A percentile compares a stretch with the other conserved stretches of the same genome.
phyloP scores from a whole-genome alignment of 2,113 vertebrate genomes.

The Leucosticte australis region DNA sequence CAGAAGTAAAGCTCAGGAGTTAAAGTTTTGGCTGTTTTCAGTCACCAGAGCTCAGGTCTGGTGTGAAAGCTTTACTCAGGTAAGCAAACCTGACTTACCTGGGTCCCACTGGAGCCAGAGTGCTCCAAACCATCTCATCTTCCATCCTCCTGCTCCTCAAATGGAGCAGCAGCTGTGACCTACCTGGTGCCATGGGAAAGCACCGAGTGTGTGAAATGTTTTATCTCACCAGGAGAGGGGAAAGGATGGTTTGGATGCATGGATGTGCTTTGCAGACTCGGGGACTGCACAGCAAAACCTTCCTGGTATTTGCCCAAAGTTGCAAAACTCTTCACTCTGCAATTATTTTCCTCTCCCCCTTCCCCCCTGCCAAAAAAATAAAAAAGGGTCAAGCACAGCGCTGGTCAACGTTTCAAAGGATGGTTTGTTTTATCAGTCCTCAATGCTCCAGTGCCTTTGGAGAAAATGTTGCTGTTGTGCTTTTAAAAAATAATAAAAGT shows the following conservation, averaged over 20 bases:
- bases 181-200: neutral
- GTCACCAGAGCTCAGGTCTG: neutral
- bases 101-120: neutral
- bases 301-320: slow-evolving; percentile 19
- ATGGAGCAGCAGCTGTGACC: neutral
- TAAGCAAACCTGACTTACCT: neutral
- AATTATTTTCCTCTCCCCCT: neutral
- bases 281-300: neutral
- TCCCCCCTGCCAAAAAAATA: too few relatives aligned
- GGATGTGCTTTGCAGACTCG: neutral
- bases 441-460: slow-evolving; percentile 63
- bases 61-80: neutral
- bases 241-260: neutral
- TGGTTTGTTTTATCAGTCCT: slow-evolving; percentile 41
- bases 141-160: neutral
- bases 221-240: neutral
- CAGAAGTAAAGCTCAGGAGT: neutral
- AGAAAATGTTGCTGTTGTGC: slow-evolving; percentile 47
- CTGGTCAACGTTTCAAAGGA: slow-evolving; percentile 66
- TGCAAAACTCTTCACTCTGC: slow-evolving; percentile 54
- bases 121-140: neutral
- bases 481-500: slow-evolving; percentile 73
- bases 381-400: neutral
- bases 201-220: neutral
- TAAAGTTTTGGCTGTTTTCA: neutral